A percentile compares a stretch with the other conserved stretches of the same genome.
These are phyloP conservation scores for Cetoscarus ocellatus DNA, from an alignment of 2,797 vertebrate species.

Conservation along the genomic window DNA sequence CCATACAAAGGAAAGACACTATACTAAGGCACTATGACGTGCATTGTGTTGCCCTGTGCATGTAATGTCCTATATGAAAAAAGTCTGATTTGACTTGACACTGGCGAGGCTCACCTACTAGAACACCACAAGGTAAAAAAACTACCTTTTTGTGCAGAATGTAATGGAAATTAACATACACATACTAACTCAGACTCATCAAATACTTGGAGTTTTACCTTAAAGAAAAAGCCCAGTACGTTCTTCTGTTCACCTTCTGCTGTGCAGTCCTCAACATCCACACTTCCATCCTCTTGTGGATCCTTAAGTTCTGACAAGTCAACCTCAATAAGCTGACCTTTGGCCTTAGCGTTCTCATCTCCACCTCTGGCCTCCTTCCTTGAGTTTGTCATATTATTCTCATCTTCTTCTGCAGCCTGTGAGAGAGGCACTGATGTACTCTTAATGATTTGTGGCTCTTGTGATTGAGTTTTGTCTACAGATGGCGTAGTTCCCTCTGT, in stretches of 20 bases:
- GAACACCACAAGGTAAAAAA: too few relatives aligned
- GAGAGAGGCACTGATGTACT: constrained; percentile 42
- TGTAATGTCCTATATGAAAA: too few relatives aligned
- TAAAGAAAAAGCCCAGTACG: constrained; percentile 97
- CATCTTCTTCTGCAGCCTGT: constrained; percentile 67
- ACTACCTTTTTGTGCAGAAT: too few relatives aligned
- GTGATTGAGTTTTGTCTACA: constrained; percentile 25
- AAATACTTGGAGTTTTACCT: constrained; percentile 90
- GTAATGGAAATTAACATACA: too few relatives aligned
- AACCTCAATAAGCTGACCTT: constrained; percentile 92
- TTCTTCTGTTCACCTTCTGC: constrained; percentile 92
- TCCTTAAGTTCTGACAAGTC: constrained; percentile 90
- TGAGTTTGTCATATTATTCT: constrained; percentile 59
- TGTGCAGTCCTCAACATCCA: constrained; percentile 66
- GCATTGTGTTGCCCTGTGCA: too few relatives aligned
- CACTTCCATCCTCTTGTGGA: constrained; percentile 75
- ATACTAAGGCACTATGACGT: too few relatives aligned
- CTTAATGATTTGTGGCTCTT: constrained; percentile 30
- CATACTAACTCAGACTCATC: neutral
- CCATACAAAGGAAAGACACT: too few relatives aligned
- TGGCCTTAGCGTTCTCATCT: constrained; percentile 84
- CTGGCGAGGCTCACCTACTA: too few relatives aligned
- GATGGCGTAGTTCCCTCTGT: constrained; percentile 2
- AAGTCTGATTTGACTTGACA: too few relatives aligned
- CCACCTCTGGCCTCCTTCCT: constrained; percentile 74